These are phyloP conservation scores for Drosophila triauraria DNA, from an alignment of 1,140 invertebrate genomes.

Conservation along the genomic window DNA sequence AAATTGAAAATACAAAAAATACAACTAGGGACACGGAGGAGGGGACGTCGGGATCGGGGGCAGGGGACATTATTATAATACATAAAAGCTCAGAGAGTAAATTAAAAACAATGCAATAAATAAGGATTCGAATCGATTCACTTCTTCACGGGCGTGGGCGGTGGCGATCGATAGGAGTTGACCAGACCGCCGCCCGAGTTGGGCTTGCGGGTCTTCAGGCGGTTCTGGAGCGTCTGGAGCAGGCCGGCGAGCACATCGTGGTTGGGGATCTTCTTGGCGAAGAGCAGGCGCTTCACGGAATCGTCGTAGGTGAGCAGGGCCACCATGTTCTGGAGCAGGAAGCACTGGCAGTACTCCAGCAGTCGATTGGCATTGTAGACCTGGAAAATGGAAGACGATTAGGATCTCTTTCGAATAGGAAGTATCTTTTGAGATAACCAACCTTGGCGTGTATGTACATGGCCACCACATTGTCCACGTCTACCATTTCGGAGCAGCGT, in stretches of 20 bases:
- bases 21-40: slow-evolving; percentile 45
- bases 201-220: slow-evolving; percentile 88
- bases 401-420: background rate
- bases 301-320: slow-evolving; percentile 96
- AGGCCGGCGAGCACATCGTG: slow-evolving; percentile 95
- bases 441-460: slow-evolving; percentile 97
- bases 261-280: slow-evolving; percentile 95
- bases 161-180: slow-evolving; percentile 70
- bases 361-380: slow-evolving; percentile 95
- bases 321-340: slow-evolving; percentile 96
- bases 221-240: slow-evolving; percentile 91
- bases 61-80: slow-evolving; percentile 61
- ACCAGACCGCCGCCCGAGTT: slow-evolving; percentile 54
- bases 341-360: slow-evolving; percentile 95
- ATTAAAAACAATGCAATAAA: slow-evolving; percentile 80
- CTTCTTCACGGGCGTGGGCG: slow-evolving; percentile 68
- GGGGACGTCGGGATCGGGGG: slow-evolving; percentile 12
- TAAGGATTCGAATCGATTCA: slow-evolving; percentile 54
- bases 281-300: slow-evolving; percentile 94
- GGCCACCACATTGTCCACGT: slow-evolving; percentile 95
- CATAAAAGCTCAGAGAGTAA: slow-evolving; percentile 60
- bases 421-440: background rate
- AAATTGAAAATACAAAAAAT: slow-evolving; percentile 69
- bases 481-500: slow-evolving; percentile 92
- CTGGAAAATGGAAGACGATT: slow-evolving; percentile 82